Conservation (phyloP, 2,888 invertebrate species). For the Scelioninae gen. 1 region DNA sequence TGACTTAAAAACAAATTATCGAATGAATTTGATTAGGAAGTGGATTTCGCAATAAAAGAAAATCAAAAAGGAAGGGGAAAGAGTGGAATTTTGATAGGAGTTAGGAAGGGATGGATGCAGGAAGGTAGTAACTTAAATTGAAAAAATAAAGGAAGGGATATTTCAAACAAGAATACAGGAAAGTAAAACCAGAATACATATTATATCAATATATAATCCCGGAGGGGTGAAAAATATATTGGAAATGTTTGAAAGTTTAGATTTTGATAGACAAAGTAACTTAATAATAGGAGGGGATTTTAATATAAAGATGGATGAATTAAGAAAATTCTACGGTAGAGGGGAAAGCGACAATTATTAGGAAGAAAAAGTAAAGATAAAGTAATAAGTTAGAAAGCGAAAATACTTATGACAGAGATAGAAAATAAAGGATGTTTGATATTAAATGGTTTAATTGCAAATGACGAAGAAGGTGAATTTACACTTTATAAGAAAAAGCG, state of each 20-base stretch:
- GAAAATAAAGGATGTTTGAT: slow-evolving; percentile 51
- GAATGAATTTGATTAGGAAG: slow-evolving; percentile 42
- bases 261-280: too few relatives aligned
- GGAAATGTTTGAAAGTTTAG: too few relatives aligned
- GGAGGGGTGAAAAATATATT: too few relatives aligned
- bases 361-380: neutral
- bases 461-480: slow-evolving; percentile 63
- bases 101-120: too few relatives aligned
- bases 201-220: too few relatives aligned
- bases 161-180: neutral
- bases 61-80: slow-evolving; percentile 35
- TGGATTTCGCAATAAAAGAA: slow-evolving; percentile 29
- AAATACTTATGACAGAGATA: slow-evolving; percentile 38
- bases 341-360: neutral
- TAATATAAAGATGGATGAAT: too few relatives aligned
- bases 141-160: neutral
- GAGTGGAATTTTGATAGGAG: neutral
- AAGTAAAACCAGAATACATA: too few relatives aligned
- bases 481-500: slow-evolving; percentile 58
- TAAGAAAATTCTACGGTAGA: neutral
- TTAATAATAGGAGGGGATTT: too few relatives aligned
- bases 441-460: slow-evolving; percentile 41
- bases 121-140: too few relatives aligned
- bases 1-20: slow-evolving; percentile 39
- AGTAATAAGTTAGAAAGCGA: slow-evolving; percentile 15